Evolutionary conservation across 92 coral and sea anemone species (phyloP), one percentile per base, ranked within the genome.

Genomic region (Epizoanthus stellaris): DNA sequence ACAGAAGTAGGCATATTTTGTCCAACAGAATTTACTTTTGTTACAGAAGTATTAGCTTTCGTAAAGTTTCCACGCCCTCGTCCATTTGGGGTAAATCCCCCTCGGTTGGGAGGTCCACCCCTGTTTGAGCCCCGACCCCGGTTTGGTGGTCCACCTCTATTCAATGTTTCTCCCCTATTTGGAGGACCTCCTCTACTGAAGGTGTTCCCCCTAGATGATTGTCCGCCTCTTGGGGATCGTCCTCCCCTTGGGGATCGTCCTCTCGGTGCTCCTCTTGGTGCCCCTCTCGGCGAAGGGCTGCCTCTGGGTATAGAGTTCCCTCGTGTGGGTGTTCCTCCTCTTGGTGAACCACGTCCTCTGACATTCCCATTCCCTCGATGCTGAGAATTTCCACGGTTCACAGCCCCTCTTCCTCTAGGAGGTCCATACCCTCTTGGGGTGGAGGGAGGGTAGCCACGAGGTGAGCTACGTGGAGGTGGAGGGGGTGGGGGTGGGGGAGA

Each of bases 401-500:
- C 9, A 45, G 39, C 61, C 43, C 83, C 83, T 79, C 71, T 20
- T 45, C 83, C 60, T 43, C 72, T 34, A 42, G 71, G 25, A 64
- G 7, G 39, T 4, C 65, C 71, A 64, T 59, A 42, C 25, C 42
- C 59, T 12, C 71, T 49, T 13, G 40, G n/a, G 60, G 83, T 20
- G 58, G 83, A 63, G 58, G 83, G 70, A 12, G 69, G 25, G 73
- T 38, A 42, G 23, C 47, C 45, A 30, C 69, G 9, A 3, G 38
- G 69, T 23, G 4, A 13, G 30, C 34, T 54, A 14, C 81, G 67
- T 34, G 81, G 81, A 56, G 82, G 82, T 20, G 70, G 81, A 30
- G 80, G 80, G 15, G 80, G 68, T 16, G 82, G 82, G 57, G 82
- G 82, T 38, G 82, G 82, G 5, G 82, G 82, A 57, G 82, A 77